Base-by-base conservation (phyloP, 2,888 invertebrate genomes). In the Sphaeridia pumilis region DNA sequence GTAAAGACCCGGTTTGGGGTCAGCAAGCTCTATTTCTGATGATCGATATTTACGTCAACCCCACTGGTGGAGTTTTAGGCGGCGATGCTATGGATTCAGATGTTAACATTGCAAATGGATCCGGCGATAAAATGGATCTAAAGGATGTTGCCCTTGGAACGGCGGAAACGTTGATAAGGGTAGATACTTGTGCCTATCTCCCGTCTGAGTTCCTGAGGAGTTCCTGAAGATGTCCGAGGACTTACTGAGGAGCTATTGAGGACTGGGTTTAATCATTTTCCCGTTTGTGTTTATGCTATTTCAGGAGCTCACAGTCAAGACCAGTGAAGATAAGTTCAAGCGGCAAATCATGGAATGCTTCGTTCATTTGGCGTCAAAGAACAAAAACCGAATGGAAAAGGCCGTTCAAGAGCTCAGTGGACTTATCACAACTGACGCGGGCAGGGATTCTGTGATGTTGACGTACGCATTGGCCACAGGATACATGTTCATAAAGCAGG, bases 21-120 rank as follows among this genome's bases (percentile, higher is more conserved):
- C 79, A 78, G 52, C 77, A 77, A 60, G 83, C 89, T 1, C 80
- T 88, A 31, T 80, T 81, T 57, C 84, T 85, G 67, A 94, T 95
- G 90, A 85, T 89, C 51, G 84, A 87, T 69, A 87, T 88, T 59
- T 88, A 87, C 67, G 73, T 89, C 31, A 86, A 87, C 71, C 85
- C 87, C 0, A 85, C 58, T 28, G 58, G 58, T 20, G 59, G 58
- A 14, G 61, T 63, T 10, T 43, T 61, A n/a, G 63, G 63, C 12
- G 61, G 60, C 1, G 63, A 61, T 41, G 61, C 61, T 1, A 50
- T 61, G 46, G 61, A 5, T 21, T 22, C 35, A 1, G 57, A 57
- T 25, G 35, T 49, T 2, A 50, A 35, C 10, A 49, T 60, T 46
- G 57, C 58, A 17, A 63, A 60, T 48, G 63, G 63, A 27, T 43